These are phyloP conservation scores for Atlantisia rogersi DNA, from an alignment of 2,113 vertebrate genomes.

Conservation along the genomic window DNA sequence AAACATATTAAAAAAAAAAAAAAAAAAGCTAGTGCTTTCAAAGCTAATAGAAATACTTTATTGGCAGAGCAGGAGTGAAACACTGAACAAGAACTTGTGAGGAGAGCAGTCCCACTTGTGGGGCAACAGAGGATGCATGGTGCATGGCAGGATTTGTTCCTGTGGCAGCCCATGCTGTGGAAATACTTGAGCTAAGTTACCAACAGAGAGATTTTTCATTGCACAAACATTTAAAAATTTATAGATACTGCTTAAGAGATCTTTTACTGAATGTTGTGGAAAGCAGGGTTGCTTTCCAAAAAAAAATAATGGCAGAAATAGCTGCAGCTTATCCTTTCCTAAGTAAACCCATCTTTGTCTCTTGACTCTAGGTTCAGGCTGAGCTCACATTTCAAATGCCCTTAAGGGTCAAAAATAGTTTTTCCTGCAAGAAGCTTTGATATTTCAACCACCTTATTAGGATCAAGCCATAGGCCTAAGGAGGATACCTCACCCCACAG, in stretches of 20 bases:
- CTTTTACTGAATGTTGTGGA: background rate
- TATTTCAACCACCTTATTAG: background rate
- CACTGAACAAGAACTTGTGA: background rate
- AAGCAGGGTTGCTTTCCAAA: background rate
- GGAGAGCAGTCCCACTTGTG: background rate
- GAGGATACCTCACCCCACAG: background rate
- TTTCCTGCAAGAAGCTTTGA: background rate
- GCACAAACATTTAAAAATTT: background rate
- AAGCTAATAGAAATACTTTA: background rate
- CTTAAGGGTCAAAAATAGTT: background rate
- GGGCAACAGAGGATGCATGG: accelerated
- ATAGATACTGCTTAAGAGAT: background rate
- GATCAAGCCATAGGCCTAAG: background rate
- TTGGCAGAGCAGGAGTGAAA: background rate
- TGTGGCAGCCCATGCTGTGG: accelerated
- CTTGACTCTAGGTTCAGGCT: background rate
- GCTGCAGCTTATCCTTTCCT: background rate
- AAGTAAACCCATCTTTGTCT: background rate
- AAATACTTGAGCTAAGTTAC: background rate
- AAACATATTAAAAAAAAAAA: background rate
- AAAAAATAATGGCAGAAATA: background rate
- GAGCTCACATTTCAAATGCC: background rate
- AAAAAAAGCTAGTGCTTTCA: background rate
- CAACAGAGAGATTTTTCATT: background rate
- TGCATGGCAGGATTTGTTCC: background rate